Evolutionary conservation across 1,140 invertebrate genomes (phyloP).

Genomic region (Magallana angulata): DNA sequence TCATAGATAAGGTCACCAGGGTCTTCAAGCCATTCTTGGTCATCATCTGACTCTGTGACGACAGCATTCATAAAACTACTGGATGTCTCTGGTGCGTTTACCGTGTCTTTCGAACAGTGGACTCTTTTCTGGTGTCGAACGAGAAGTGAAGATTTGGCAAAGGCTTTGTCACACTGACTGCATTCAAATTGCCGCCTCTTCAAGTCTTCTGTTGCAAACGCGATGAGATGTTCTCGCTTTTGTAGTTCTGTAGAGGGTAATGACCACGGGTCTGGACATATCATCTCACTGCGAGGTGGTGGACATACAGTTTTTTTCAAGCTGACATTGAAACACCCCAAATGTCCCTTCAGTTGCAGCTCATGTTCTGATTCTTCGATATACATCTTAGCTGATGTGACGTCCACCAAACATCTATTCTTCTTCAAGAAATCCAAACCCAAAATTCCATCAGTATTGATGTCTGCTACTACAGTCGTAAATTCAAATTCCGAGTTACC

Average conservation of each 20-base stretch:
- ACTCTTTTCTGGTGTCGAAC: neutral
- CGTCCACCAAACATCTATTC: too few species aligned
- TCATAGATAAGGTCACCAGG: neutral
- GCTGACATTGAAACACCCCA: too few species aligned
- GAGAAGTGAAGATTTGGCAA: neutral
- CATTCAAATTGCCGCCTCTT: neutral
- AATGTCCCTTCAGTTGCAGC: too few species aligned
- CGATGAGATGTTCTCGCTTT: neutral
- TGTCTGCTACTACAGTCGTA: conserved; percentile 16
- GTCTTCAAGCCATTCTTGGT: neutral
- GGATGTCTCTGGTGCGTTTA: neutral
- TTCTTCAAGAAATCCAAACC: too few species aligned
- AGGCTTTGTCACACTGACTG: neutral
- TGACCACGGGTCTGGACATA: neutral
- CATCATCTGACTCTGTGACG: neutral
- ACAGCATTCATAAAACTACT: neutral
- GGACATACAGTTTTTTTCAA: too few species aligned
- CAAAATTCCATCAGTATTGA: conserved; percentile 33
- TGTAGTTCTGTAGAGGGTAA: too few species aligned
- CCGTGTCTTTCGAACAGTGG: neutral
- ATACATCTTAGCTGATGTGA: too few species aligned
- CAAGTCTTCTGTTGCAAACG: neutral
- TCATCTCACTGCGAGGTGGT: too few species aligned
- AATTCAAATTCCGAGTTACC: neutral
- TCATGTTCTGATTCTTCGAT: too few species aligned